Percentiles rank a stretch among this genome's conserved stretches.
These are phyloP conservation scores for Oasisia sp. DNA, from an alignment of 2,888 invertebrate species.

Conservation along the genomic window DNA sequence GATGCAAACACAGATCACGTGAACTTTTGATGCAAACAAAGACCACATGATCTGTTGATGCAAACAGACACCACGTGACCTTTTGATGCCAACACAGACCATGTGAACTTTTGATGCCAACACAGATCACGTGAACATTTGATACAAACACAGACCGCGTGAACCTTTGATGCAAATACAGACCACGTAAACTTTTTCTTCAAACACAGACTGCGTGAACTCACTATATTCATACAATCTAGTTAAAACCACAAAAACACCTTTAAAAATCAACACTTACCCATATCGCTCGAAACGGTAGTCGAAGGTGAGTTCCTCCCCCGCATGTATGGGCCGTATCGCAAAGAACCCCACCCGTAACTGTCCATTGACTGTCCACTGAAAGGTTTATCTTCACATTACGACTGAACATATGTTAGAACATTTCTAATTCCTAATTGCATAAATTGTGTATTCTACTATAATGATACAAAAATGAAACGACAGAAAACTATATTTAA, in stretches of 20 bases:
- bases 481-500: no score
- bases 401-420: background rate
- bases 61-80: background rate
- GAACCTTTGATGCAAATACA: background rate
- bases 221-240: background rate
- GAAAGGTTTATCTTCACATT: conserved; percentile 38
- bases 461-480: no score
- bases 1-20: background rate
- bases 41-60: background rate
- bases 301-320: conserved; percentile 98
- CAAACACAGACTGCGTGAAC: background rate
- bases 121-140: background rate
- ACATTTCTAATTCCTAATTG: background rate
- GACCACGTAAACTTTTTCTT: background rate
- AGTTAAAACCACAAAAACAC: conserved; percentile 6
- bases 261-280: conserved; percentile 68
- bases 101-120: background rate
- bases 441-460: no score
- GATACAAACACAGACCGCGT: background rate
- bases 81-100: background rate
- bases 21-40: background rate
- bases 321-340: conserved; percentile 80
- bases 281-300: conserved; percentile 98
- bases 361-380: conserved; percentile 75
- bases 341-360: conserved; percentile 97